A percentile compares a stretch with the other conserved stretches of the same genome.
These are phyloP conservation scores for Hypsopygia costalis DNA, from an alignment of 2,888 invertebrate species.

Conservation along the genomic window DNA sequence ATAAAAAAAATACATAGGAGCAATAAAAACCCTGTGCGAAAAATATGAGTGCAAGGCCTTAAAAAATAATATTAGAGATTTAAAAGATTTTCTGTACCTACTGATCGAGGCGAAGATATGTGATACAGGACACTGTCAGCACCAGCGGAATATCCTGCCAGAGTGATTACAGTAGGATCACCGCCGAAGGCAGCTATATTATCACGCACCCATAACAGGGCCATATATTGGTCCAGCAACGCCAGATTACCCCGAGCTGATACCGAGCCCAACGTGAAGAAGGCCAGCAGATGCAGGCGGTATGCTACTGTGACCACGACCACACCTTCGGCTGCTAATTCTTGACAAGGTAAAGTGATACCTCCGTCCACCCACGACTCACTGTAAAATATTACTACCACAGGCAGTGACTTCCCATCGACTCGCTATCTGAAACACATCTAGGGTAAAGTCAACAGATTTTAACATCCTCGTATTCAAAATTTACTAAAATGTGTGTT, in stretches of 20 bases:
- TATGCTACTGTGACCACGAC: constrained; percentile 86
- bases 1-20: no score
- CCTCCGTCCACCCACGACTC: constrained; percentile 79
- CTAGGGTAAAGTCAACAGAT: background rate
- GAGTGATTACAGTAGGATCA: constrained; percentile 87
- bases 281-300: constrained; percentile 85
- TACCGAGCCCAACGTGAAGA: constrained; percentile 78
- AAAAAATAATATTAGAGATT: background rate
- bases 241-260: constrained; percentile 91
- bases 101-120: constrained; percentile 83
- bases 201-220: constrained; percentile 87
- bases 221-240: constrained; percentile 91
- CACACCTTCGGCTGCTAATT: constrained; percentile 85
- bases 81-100: constrained; percentile 58
- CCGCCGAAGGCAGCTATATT: constrained; percentile 91
- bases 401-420: constrained; percentile 81
- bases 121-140: constrained; percentile 85
- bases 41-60: background rate
- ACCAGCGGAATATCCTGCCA: constrained; percentile 91
- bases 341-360: constrained; percentile 83
- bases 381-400: constrained; percentile 86
- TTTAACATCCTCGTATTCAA: background rate
- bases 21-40: no score
- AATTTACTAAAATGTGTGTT: background rate
- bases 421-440: constrained; percentile 61